Evolutionary conservation across 2,113 vertebrate species (phyloP), one percentile per base, ranked within the genome.

Genomic region (Sciurus niger): DNA sequence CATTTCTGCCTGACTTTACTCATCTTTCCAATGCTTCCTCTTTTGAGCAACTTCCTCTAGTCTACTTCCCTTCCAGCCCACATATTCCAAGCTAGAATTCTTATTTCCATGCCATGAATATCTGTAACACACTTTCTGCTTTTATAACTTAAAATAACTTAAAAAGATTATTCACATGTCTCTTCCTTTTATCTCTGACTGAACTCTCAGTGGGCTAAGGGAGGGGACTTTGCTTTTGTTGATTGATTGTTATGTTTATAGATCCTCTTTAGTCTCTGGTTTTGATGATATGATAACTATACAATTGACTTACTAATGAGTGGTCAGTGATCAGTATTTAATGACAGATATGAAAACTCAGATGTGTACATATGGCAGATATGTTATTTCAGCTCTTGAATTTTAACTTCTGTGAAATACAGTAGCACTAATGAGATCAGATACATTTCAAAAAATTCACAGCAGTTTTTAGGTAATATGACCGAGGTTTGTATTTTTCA

Each of bases 141-240:
- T 96, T 96, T 93, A 16, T 92, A 83, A 51, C 30, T 78, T 95
- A 43, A 63, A 77, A 16, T 92, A 85, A 51, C 30, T 78, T 95
- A 43, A 63, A 77, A 91, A 83, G n/a, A 78, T 77, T 78, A 91
- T 82, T 60, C 9, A 1, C 16, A 10, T 74, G 34, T 63, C 10
- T 94, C 87, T 73, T 93, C 8, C 32, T 83, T 28, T 76, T 70
- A 70, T 73, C 17, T 86, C 11, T 87, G 77, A 7, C 58, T 78
- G 55, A 83, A 51, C 13, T 93, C 43, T 86, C 32, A 63, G 14
- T 88, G 72, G 40, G 55, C 51, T 93, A 89, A 93, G 8, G 67
- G 67, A 53, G 68, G 8, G 70, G 89, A 4, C 13, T 43, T 80
- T 76, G 12, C 55, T 78, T 67, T 78, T 72, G 11, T 73, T 84